A percentile compares a stretch with the other conserved stretches of the same genome.
Evolutionary conservation across 1,140 invertebrate species (phyloP).

Genomic region (Episyrphus balteatus): DNA sequence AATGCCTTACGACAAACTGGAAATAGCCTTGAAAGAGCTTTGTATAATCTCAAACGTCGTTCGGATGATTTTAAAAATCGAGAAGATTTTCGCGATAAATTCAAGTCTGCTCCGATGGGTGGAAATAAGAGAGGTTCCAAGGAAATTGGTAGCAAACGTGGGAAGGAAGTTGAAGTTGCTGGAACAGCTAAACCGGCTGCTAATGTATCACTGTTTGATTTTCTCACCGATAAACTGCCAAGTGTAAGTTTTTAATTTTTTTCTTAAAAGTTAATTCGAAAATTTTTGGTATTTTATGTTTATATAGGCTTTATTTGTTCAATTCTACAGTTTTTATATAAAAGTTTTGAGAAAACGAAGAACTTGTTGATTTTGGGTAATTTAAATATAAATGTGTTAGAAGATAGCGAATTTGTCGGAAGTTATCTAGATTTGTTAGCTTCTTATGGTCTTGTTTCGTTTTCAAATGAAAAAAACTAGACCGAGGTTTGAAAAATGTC

Average conservation of each 20-base stretch:
- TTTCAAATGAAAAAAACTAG: no score
- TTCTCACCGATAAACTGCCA: constrained; percentile 65
- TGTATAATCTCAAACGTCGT: constrained; percentile 53
- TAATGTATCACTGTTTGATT: constrained; percentile 77
- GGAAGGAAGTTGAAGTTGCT: constrained; percentile 41
- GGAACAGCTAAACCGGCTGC: constrained; percentile 61
- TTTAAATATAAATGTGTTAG: no score
- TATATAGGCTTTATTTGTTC: no score
- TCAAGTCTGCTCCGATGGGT: constrained; percentile 32
- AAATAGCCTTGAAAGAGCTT: constrained; percentile 62
- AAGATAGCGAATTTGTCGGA: no score
- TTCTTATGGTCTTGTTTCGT: no score
- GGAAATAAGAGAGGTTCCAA: constrained; percentile 30
- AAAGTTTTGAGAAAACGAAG: no score
- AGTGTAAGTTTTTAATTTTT: constrained; percentile 36
- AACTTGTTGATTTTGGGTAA: no score
- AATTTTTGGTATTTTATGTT: no score
- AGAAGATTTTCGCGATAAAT: constrained; percentile 28
- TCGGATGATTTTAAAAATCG: constrained; percentile 39
- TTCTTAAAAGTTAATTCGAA: not conserved
- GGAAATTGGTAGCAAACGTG: constrained; percentile 21
- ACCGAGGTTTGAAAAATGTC: no score
- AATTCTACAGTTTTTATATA: no score
- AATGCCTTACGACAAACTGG: constrained; percentile 56
- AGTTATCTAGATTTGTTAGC: no score